Percentiles rank a stretch among this genome's conserved stretches.
Evolutionary conservation across 2,797 vertebrate species (phyloP).

Genomic region (Pantherophis alleghaniensis): DNA sequence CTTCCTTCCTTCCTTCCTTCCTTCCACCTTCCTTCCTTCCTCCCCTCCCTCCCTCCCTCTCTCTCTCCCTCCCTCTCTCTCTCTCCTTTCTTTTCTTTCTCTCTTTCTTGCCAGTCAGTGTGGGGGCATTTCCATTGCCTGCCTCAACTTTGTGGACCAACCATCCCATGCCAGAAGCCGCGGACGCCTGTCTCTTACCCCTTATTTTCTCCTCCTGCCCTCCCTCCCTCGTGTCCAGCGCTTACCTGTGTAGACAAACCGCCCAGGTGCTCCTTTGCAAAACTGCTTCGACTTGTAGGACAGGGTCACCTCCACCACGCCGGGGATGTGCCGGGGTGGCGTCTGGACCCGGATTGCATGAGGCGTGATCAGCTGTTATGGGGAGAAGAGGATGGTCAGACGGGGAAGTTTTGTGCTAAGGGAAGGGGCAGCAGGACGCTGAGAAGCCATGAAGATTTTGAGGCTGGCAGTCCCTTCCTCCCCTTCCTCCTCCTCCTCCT

Average conservation of each 20-base stretch:
- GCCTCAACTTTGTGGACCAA: background rate
- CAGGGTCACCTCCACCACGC: conserved; percentile 93
- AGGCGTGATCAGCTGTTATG: conserved; percentile 88
- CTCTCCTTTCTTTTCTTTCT: fast-evolving
- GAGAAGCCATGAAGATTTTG: background rate
- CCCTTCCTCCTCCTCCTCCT: too few species aligned
- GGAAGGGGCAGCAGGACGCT: background rate
- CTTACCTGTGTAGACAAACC: conserved; percentile 92
- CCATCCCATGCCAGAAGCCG: background rate
- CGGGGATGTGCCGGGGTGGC: conserved; percentile 91
- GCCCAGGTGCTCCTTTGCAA: conserved; percentile 92
- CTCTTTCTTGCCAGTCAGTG: too few species aligned
- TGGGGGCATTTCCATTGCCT: background rate
- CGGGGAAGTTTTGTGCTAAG: background rate
- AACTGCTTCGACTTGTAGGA: conserved; percentile 98
- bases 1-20: too few species aligned
- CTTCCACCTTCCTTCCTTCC: too few species aligned
- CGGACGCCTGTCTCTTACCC: fast-evolving
- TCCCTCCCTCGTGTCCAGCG: background rate
- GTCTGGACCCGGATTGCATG: conserved; percentile 96
- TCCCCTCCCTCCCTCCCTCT: fast-evolving
- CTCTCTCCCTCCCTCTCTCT: fast-evolving
- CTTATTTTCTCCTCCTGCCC: too few species aligned
- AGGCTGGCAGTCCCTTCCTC: background rate
- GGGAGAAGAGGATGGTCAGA: background rate